Conservation (phyloP, 2,888 invertebrate species). For the Chymomyza amoena region DNA sequence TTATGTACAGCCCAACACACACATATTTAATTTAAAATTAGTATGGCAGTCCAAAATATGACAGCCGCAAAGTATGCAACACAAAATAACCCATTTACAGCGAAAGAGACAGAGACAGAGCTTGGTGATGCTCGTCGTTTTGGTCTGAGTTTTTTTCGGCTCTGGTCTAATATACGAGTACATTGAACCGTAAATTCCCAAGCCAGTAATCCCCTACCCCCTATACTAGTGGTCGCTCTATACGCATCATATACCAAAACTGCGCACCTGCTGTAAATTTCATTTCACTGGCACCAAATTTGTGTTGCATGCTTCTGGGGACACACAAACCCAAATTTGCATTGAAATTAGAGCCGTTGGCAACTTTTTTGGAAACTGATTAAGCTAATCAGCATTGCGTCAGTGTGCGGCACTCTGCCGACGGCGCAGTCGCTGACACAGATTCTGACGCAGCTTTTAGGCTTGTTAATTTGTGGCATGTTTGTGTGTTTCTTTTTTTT, state of each 20-base stretch:
- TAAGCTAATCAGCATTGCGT: conserved; percentile 52
- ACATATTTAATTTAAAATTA: background rate
- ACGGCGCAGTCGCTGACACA: background rate
- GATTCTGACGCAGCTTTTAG: conserved; percentile 57
- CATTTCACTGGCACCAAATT: conserved; percentile 7
- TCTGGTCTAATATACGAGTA: background rate
- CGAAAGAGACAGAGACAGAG: background rate
- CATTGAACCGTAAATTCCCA: background rate
- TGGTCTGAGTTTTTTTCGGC: background rate
- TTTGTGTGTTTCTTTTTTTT: background rate
- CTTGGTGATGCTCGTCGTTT: background rate
- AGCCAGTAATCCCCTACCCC: background rate
- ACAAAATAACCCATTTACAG: conserved; percentile 15
- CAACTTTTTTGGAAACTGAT: conserved; percentile 38
- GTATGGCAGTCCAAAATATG: conserved; percentile 5
- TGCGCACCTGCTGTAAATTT: conserved; percentile 41
- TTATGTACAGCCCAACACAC: background rate
- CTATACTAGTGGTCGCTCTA: background rate
- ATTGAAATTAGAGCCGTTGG: conserved; percentile 49
- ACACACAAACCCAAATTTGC: conserved; percentile 47
- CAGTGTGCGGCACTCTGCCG: background rate
- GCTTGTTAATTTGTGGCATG: conserved; percentile 1
- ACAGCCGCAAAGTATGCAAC: conserved; percentile 14
- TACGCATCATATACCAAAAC: conserved; percentile 20
- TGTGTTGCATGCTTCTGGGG: conserved; percentile 29